These are phyloP conservation scores for Salticus scenicus DNA, from an alignment of 2,888 invertebrate species.

Conservation along the genomic window DNA sequence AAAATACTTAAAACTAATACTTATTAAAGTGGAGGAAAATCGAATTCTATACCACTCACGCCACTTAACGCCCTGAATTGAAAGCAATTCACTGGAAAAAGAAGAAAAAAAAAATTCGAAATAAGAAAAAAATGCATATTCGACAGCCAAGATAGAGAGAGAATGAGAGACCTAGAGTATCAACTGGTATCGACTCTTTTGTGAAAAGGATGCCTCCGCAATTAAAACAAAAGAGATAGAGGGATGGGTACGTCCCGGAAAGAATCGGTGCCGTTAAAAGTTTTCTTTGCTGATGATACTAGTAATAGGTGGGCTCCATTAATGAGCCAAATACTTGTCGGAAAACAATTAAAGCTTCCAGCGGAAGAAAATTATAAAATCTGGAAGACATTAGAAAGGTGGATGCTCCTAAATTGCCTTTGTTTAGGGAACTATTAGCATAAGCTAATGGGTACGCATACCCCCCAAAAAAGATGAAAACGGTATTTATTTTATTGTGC, in stretches of 20 bases:
- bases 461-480: slow-evolving; percentile 57
- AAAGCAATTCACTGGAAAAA: slow-evolving; percentile 18
- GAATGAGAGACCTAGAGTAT: slow-evolving; percentile 30
- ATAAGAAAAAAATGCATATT: not conserved
- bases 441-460: slow-evolving; percentile 57
- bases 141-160: not conserved
- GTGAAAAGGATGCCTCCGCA: slow-evolving; percentile 40
- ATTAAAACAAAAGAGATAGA: slow-evolving; percentile 66
- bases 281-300: slow-evolving; percentile 58
- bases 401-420: slow-evolving; percentile 66
- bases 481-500: slow-evolving; percentile 68
- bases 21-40: slow-evolving; percentile 15
- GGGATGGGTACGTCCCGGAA: slow-evolving; percentile 29
- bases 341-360: slow-evolving; percentile 63
- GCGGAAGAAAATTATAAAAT: slow-evolving; percentile 68
- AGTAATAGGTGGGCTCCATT: slow-evolving; percentile 66
- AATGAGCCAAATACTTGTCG: slow-evolving; percentile 67
- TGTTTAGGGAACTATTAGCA: slow-evolving; percentile 69
- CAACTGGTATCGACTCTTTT: slow-evolving; percentile 66
- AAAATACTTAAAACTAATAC: slow-evolving; percentile 15
- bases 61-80: slow-evolving; percentile 47
- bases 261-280: slow-evolving; percentile 60
- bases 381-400: slow-evolving; percentile 64
- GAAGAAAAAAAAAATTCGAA: not conserved
- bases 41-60: slow-evolving; percentile 2